Percentiles rank a stretch among this genome's conserved stretches.
Conservation (phyloP, 2,113 vertebrate species). For the Psilopsiagon aymara region DNA sequence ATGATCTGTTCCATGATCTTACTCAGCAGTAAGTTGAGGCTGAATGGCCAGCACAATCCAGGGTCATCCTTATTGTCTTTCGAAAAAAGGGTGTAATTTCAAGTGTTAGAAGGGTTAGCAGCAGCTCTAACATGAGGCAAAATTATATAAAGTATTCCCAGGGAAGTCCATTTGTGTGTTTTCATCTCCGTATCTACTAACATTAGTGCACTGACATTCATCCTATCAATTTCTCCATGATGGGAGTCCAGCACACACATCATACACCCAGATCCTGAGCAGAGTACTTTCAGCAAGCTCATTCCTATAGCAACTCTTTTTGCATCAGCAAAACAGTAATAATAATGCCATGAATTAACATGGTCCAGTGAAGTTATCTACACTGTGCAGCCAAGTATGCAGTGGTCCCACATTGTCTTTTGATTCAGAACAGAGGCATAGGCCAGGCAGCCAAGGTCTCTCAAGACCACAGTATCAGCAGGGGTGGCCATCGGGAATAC, state of each 20-base stretch:
- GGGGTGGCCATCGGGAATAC: background rate
- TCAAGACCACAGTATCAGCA: background rate
- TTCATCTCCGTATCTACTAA: background rate
- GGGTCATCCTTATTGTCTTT: background rate
- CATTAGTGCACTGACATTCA: background rate
- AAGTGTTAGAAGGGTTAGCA: fast-evolving
- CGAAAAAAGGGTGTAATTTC: background rate
- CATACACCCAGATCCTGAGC: background rate
- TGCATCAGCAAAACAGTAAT: fast-evolving
- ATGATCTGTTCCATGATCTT: background rate
- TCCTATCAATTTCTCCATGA: background rate
- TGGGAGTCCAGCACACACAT: background rate
- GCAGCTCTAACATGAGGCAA: background rate
- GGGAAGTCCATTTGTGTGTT: background rate
- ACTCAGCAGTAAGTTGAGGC: background rate
- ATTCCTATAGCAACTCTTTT: background rate
- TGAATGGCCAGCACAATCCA: background rate
- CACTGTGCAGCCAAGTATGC: background rate
- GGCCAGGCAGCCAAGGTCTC: background rate
- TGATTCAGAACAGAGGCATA: background rate
- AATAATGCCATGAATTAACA: background rate
- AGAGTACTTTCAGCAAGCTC: background rate
- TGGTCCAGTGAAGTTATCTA: background rate
- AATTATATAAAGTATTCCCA: background rate
- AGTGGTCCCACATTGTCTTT: background rate